Evolutionary conservation across 2,797 vertebrate species (phyloP).

Genomic region (Microctenopoma lineatum): DNA sequence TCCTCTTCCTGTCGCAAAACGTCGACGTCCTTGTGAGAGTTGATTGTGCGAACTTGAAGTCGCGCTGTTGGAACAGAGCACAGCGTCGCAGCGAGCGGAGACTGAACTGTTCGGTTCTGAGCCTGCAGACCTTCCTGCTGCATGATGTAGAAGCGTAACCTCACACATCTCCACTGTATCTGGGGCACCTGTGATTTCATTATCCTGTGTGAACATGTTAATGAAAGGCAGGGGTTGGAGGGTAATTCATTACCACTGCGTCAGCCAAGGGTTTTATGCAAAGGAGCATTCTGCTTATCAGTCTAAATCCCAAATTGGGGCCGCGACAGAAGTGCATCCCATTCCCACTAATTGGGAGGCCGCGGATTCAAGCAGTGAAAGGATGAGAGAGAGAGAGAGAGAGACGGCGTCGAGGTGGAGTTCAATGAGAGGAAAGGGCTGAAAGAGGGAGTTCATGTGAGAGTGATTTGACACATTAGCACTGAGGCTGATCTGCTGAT

Average conservation of each 20-base stretch:
- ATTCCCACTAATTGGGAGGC: conserved; percentile 60
- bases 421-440: conserved; percentile 23
- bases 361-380: conserved; percentile 24
- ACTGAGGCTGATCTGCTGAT: conserved; percentile 8
- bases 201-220: conserved; percentile 46
- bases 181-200: conserved; percentile 59
- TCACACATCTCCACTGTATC: conserved; percentile 31
- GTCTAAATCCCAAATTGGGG: conserved; percentile 65
- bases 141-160: conserved; percentile 34
- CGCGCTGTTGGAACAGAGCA: background rate
- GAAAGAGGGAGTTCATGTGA: conserved; percentile 10
- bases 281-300: conserved; percentile 65
- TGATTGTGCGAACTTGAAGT: background rate
- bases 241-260: conserved; percentile 66
- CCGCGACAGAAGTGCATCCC: conserved; percentile 47
- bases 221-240: conserved; percentile 57
- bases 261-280: conserved; percentile 54
- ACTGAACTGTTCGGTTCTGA: background rate
- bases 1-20: background rate
- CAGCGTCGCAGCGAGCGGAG: background rate
- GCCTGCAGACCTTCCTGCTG: conserved; percentile 1
- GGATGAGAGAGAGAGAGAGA: conserved; percentile 15
- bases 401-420: conserved; percentile 2
- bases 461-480: conserved; percentile 21
- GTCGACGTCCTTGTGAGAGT: background rate